These are phyloP conservation scores for Hydrophis major DNA, from an alignment of 2,797 vertebrate species.

Conservation along the genomic window DNA sequence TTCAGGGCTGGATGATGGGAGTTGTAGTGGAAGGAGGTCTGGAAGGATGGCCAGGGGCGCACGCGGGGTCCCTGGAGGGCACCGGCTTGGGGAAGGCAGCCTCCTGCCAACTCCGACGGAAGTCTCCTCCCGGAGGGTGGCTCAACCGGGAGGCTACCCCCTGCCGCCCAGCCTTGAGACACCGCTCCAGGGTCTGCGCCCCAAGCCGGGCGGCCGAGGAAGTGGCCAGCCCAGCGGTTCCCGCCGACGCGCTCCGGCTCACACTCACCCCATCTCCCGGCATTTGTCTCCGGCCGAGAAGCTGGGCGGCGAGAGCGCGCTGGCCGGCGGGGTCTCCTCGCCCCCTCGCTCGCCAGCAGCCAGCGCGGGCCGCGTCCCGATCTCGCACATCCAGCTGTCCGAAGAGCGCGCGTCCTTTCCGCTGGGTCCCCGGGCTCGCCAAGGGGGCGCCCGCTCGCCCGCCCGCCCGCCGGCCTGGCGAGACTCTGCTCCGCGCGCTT, in stretches of 20 bases:
- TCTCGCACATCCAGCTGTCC: constrained; percentile 64
- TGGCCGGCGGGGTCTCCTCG: constrained; percentile 51
- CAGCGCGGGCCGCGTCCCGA: constrained; percentile 59
- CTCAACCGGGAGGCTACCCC: neutral
- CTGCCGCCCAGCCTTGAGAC: neutral
- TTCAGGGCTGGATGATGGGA: neutral
- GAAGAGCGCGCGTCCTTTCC: neutral
- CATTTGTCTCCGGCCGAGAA: constrained; percentile 54
- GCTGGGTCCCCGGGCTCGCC: neutral
- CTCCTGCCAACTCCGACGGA: neutral
- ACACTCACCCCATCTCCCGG: constrained; percentile 73
- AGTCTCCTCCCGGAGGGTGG: neutral
- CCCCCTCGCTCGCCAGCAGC: constrained; percentile 50
- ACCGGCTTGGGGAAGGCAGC: neutral
- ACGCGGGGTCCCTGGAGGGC: neutral
- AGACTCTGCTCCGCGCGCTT: neutral
- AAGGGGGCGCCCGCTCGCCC: neutral
- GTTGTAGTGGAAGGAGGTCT: neutral
- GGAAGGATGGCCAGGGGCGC: neutral
- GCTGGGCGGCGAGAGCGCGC: constrained; percentile 48
- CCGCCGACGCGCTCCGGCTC: neutral
- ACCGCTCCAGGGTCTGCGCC: neutral
- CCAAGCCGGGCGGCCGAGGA: neutral
- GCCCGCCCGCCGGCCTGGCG: neutral
- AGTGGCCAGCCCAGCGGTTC: neutral